Conservation (phyloP, 2,888 invertebrate species). For the Flexamia atlantica region DNA sequence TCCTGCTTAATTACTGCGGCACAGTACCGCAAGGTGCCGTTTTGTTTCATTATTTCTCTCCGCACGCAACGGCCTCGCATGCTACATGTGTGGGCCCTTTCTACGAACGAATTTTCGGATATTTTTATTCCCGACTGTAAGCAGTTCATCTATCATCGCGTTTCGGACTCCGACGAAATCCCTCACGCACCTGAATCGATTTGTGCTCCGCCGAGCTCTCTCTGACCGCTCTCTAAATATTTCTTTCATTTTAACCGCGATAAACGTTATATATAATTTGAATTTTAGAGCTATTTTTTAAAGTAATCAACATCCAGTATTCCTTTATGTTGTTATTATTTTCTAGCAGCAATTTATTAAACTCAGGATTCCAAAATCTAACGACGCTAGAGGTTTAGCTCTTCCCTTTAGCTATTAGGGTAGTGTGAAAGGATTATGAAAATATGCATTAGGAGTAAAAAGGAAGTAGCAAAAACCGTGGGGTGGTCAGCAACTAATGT, state of each 20-base stretch:
- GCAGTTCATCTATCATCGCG: slow-evolving; percentile 23
- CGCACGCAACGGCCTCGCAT: slow-evolving; percentile 41
- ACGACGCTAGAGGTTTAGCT: neutral
- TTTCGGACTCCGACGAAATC: slow-evolving; percentile 31
- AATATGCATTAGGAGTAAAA: slow-evolving; percentile 22
- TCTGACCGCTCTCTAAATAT: neutral
- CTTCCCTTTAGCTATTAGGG: neutral
- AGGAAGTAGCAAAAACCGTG: slow-evolving; percentile 11
- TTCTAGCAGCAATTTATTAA: no score
- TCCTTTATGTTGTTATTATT: no score
- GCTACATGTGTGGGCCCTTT: slow-evolving; percentile 28
- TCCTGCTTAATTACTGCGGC: slow-evolving; percentile 26
- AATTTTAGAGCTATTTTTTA: no score
- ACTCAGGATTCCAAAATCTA: neutral
- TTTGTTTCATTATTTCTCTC: slow-evolving; percentile 38
- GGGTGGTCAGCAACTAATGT: slow-evolving; percentile 39
- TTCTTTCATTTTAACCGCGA: no score
- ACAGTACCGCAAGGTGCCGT: slow-evolving; percentile 37
- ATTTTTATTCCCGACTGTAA: neutral
- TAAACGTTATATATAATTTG: no score
- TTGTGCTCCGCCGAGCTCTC: slow-evolving; percentile 5
- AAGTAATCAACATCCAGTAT: no score
- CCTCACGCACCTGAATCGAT: slow-evolving; percentile 31
- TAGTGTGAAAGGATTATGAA: neutral
- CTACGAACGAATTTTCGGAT: neutral